Evolutionary conservation across 2,888 invertebrate genomes (phyloP).

Genomic region (Lithophane socia): DNA sequence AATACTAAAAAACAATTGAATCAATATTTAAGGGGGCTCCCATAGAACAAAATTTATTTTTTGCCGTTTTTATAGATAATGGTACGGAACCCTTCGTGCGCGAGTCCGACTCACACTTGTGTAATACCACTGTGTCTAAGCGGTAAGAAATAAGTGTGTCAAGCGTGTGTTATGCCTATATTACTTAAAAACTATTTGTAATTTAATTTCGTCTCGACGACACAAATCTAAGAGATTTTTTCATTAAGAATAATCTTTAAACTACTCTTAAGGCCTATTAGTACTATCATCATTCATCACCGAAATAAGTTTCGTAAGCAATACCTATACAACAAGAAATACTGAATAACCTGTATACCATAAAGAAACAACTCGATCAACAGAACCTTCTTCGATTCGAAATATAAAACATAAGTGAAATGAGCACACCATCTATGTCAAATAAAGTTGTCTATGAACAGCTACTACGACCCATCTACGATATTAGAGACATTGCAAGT

Average conservation of each 20-base stretch:
- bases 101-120: too few species aligned
- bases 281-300: not conserved
- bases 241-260: too few species aligned
- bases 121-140: not conserved
- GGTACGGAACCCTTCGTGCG: too few species aligned
- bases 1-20: too few species aligned
- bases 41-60: too few species aligned
- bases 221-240: too few species aligned
- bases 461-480: not conserved
- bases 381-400: too few species aligned
- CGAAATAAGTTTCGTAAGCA: not conserved
- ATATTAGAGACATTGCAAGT: not conserved
- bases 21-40: too few species aligned
- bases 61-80: too few species aligned
- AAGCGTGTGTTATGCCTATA: not conserved
- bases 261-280: not conserved
- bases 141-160: not conserved
- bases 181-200: not conserved
- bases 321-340: not conserved
- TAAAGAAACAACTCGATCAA: not conserved
- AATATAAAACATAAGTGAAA: not conserved
- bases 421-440: too few species aligned
- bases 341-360: too few species aligned
- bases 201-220: not conserved
- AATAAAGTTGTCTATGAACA: not conserved